phyloP scores from a whole-genome alignment of 2,888 invertebrate genomes.

The Mongoloraphidia duomilia region DNA sequence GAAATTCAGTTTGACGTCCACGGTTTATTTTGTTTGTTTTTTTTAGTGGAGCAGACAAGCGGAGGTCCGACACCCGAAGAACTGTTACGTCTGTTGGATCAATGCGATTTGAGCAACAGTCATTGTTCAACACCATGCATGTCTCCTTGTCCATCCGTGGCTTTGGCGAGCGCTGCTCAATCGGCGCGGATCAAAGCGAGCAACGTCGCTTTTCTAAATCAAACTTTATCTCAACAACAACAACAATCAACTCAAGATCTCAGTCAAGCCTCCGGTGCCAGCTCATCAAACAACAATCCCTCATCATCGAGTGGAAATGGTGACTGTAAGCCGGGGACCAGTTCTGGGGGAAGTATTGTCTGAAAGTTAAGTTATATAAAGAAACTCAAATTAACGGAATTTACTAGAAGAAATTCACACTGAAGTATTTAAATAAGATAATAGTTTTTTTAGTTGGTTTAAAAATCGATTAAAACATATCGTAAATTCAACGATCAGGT shows the following conservation, averaged over 20 bases:
- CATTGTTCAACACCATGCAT: slow-evolving; percentile 64
- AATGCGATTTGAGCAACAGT: slow-evolving; percentile 81
- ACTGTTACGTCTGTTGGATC: slow-evolving; percentile 77
- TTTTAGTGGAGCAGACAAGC: slow-evolving; percentile 40
- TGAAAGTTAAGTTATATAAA: too few species aligned
- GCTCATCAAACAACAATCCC: too few species aligned
- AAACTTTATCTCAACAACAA: slow-evolving; percentile 22
- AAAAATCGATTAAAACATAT: too few species aligned
- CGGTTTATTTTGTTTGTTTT: slow-evolving; percentile 5
- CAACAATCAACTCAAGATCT: neutral
- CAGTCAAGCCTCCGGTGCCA: neutral
- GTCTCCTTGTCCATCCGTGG: slow-evolving; percentile 52
- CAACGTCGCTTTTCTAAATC: slow-evolving; percentile 48
- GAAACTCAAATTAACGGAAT: too few species aligned
- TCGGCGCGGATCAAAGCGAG: slow-evolving; percentile 40
- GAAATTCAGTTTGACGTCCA: too few species aligned
- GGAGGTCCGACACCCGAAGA: slow-evolving; percentile 92
- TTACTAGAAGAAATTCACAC: too few species aligned
- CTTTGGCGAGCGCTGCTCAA: slow-evolving; percentile 33
- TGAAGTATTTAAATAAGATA: too few species aligned
- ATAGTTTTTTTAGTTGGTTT: too few species aligned
- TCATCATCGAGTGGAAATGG: too few species aligned
- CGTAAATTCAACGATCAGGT: too few species aligned
- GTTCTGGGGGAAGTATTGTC: too few species aligned
- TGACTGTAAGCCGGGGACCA: too few species aligned